Evolutionary conservation across 2,113 vertebrate genomes (phyloP).

Genomic region (Phalacrocorax aristotelis): DNA sequence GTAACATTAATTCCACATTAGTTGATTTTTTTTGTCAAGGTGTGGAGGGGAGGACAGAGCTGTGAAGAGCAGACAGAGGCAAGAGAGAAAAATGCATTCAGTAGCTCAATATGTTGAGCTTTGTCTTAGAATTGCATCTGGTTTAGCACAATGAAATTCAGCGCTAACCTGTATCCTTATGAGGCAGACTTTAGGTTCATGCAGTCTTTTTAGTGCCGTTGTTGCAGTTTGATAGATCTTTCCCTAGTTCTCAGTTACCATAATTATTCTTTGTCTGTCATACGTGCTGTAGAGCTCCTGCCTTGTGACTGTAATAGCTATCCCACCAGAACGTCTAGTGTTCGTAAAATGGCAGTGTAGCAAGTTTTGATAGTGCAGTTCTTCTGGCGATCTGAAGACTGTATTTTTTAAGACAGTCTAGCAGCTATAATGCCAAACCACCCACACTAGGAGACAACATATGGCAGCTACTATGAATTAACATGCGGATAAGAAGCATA

Average conservation of each 20-base stretch:
- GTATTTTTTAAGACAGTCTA: slow-evolving; percentile 14
- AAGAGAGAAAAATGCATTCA: not conserved
- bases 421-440: slow-evolving; percentile 27
- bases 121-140: not conserved
- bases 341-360: not conserved
- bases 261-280: not conserved
- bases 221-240: not conserved
- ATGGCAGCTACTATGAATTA: not conserved
- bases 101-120: not conserved
- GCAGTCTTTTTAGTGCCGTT: not conserved
- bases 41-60: not conserved
- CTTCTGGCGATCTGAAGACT: not conserved
- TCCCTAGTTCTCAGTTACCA: not conserved
- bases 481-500: not conserved
- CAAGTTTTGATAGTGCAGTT: not conserved
- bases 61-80: not conserved
- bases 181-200: not conserved
- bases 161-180: fast-evolving
- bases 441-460: slow-evolving; percentile 33
- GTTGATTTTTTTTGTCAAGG: not conserved
- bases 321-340: not conserved
- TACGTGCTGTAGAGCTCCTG: fast-evolving
- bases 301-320: not conserved
- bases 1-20: not conserved
- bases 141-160: not conserved